Conservation (phyloP, 2,797 vertebrate species). For the Megalops cyprinoides region DNA sequence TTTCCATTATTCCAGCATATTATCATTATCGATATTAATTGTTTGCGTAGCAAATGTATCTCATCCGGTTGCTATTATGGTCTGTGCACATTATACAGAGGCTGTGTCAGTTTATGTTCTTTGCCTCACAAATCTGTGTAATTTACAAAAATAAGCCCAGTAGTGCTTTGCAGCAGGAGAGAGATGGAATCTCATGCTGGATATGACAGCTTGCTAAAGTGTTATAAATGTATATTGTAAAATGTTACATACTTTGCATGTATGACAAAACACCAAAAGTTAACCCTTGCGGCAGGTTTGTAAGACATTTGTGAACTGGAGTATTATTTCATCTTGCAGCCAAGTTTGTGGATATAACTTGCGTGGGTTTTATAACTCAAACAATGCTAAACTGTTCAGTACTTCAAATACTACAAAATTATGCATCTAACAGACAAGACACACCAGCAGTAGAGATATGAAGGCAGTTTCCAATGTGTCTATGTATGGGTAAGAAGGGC, state of each 20-base stretch:
- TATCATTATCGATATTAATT: background rate
- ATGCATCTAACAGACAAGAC: too few species aligned
- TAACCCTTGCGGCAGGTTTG: too few species aligned
- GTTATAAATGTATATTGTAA: too few species aligned
- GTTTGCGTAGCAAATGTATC: slow-evolving; percentile 4
- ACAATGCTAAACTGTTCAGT: background rate
- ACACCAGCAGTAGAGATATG: too few species aligned
- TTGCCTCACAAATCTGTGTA: background rate
- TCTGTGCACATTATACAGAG: background rate
- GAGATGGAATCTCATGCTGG: background rate
- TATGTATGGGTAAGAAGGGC: too few species aligned
- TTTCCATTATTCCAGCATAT: background rate
- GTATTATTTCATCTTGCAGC: background rate
- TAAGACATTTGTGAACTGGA: too few species aligned
- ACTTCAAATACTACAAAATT: too few species aligned
- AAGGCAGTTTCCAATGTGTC: too few species aligned
- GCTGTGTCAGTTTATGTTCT: background rate
- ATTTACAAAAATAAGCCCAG: background rate
- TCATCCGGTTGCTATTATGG: background rate
- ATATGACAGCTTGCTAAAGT: too few species aligned
- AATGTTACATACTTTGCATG: too few species aligned
- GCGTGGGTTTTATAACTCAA: background rate
- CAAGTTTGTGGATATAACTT: background rate
- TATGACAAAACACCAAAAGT: too few species aligned
- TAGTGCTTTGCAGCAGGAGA: background rate